Base-by-base conservation (phyloP, 2,888 invertebrate species). In the Xiphydria camelus region DNA sequence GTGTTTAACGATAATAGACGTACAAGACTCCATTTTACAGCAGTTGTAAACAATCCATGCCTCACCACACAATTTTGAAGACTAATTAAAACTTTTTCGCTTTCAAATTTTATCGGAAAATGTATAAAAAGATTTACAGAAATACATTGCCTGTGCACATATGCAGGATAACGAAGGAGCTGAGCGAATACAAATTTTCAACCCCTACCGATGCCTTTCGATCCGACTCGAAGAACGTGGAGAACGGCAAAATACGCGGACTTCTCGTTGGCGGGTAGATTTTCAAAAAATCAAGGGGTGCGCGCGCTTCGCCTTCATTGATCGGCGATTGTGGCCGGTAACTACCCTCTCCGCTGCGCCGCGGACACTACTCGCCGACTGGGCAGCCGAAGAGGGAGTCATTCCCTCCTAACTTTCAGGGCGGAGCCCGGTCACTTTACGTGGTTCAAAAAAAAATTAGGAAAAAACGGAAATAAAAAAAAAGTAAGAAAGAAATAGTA, bases 271-370 rank as follows among this genome's bases (percentile, higher is more conserved):
- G 71, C 72, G 72, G 69, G 68, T 54, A 64, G 64, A 70, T 66
- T 70, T 72, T 72, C 70, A 70, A 72, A 72, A 72, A 72, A 72
- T 57, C 65, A 55, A 57, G 50, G 61, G 64, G 56, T 72, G 72
- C 72, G 72, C 71, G 71, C 72, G 72, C 72, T 57, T 65, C 62
- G 55, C 65, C 69, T 72, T 71, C 72, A 72, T 72, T 68, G 72
- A 72, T 72, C 72, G 71, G 51, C 49, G 62, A 58, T 55, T 54
- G 38, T 62, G 59, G 57, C 61, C 60, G 54, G 52, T 57, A 51
- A 57, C 51, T 52, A 54, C 58, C 60, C 63, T 66, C 61, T 58
- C 45, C 52, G 53, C 51, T 56, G 55, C 55, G 53, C 62, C 57
- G 51, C 53, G 59, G 47, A 58, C 58, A 55, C 63, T 61, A 59